Percentiles rank a stretch among this genome's conserved stretches.
Evolutionary conservation across 2,888 invertebrate species (phyloP).

Genomic region (Terebella lapidaria): DNA sequence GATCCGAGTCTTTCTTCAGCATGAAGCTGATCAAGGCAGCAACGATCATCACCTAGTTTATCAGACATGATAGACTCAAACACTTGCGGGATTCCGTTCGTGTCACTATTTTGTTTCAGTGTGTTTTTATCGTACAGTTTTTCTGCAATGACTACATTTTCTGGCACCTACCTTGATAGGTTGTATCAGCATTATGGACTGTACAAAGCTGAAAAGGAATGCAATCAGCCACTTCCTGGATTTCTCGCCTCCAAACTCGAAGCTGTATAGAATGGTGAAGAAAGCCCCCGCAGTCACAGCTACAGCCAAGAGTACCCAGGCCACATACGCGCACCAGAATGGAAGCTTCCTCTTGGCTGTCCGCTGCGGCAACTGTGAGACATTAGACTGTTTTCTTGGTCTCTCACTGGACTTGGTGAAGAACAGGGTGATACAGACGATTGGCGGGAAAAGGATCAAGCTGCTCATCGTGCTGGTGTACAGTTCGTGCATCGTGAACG

Average conservation of each 20-base stretch:
- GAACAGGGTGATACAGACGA: conserved; percentile 26
- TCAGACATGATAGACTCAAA: too few relatives aligned
- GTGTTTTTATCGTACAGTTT: too few relatives aligned
- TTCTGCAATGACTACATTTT: too few relatives aligned
- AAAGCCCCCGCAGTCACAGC: conserved; percentile 43
- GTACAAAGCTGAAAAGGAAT: conserved; percentile 31
- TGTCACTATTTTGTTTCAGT: too few relatives aligned
- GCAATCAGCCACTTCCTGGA: conserved; percentile 53
- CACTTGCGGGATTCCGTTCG: too few relatives aligned
- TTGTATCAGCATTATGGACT: conserved; percentile 37
- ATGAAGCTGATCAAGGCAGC: conserved; percentile 10
- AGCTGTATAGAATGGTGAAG: conserved; percentile 52
- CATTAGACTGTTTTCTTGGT: neutral
- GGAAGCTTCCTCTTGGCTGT: conserved; percentile 13
- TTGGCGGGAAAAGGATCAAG: conserved; percentile 28
- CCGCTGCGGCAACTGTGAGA: neutral
- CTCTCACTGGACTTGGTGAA: conserved; percentile 17
- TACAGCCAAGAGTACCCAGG: conserved; percentile 15
- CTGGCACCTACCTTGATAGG: conserved; percentile 43
- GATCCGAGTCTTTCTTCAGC: conserved; percentile 10
- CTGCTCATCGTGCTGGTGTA: conserved; percentile 31
- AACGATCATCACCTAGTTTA: conserved; percentile 12
- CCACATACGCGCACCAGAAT: conserved; percentile 12
- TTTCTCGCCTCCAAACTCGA: conserved; percentile 53
- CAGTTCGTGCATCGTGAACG: conserved; percentile 23